Conservation (phyloP, 2,797 vertebrate genomes). For the Sebastes goodei region DNA sequence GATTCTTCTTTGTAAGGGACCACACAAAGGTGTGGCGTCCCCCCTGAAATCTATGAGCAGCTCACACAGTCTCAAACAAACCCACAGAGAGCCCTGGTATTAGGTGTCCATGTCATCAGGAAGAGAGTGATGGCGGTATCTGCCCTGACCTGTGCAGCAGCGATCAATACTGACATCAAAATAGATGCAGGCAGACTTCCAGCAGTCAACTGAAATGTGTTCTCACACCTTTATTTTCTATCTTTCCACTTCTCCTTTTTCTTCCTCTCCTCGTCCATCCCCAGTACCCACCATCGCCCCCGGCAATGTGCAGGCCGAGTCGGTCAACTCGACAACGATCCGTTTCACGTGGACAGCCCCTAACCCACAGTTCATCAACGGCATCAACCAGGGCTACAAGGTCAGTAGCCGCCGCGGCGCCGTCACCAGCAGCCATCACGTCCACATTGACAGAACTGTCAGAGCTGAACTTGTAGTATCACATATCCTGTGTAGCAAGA, state of each 20-base stretch:
- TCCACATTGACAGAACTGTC: slow-evolving; percentile 52
- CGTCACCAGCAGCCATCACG: slow-evolving; percentile 3
- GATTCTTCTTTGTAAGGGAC: slow-evolving; percentile 5
- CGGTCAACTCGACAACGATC: slow-evolving; percentile 94
- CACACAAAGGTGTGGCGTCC: slow-evolving; percentile 10
- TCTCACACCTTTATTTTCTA: slow-evolving; percentile 28
- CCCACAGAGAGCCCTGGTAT: slow-evolving; percentile 27
- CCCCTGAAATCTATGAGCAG: slow-evolving; percentile 45
- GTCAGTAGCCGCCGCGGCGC: slow-evolving; percentile 69
- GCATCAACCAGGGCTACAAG: slow-evolving; percentile 99
- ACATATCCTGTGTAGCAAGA: slow-evolving; percentile 19
- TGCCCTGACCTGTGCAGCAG: slow-evolving; percentile 49
- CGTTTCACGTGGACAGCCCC: slow-evolving; percentile 96
- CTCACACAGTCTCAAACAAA: slow-evolving; percentile 35
- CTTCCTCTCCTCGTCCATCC: slow-evolving; percentile 5
- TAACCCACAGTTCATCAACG: slow-evolving; percentile 98
- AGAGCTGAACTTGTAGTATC: slow-evolving; percentile 40
- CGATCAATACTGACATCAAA: slow-evolving; percentile 67
- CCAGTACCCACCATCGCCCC: slow-evolving; percentile 95
- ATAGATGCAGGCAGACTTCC: slow-evolving; percentile 50
- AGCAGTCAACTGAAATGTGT: slow-evolving; percentile 19
- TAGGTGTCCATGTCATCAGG: slow-evolving; percentile 46
- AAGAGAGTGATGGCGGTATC: slow-evolving; percentile 50
- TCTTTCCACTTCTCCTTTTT: not conserved
- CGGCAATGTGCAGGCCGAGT: slow-evolving; percentile 89